Evolutionary conservation across 2,888 invertebrate genomes (phyloP).

Genomic region (Cantharis nigra): DNA sequence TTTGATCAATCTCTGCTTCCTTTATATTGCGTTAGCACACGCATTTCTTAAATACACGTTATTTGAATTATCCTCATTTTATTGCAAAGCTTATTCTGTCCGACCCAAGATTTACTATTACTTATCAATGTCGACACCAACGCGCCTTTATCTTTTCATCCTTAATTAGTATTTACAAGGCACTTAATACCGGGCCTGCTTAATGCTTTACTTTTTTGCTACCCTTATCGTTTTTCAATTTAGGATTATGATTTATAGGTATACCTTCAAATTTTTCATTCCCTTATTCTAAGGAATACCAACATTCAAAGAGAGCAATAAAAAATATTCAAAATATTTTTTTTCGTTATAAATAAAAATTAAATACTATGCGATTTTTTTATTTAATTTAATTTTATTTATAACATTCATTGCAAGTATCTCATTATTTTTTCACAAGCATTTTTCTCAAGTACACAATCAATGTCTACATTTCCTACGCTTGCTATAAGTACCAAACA

Average conservation of each 20-base stretch:
- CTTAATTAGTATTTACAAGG: not conserved
- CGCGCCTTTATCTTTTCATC: not conserved
- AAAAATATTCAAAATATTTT: not conserved
- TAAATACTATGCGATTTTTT: not conserved
- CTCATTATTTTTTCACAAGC: not conserved
- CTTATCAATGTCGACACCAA: not conserved
- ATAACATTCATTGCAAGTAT: not conserved
- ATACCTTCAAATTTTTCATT: not conserved
- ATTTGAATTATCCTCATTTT: not conserved
- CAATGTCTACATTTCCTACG: not conserved
- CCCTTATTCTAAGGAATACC: not conserved
- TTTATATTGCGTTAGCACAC: conserved; percentile 3
- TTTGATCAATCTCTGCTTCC: not conserved
- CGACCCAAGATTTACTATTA: not conserved
- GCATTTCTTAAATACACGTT: conserved; percentile 1
- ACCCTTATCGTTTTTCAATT: not conserved
- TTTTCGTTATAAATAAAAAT: not conserved
- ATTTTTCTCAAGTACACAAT: not conserved
- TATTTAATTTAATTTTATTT: not conserved
- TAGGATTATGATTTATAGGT: not conserved
- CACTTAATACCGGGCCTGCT: not conserved
- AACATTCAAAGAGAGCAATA: not conserved
- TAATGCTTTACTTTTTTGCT: not conserved
- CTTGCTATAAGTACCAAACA: not conserved
- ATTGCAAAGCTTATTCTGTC: not conserved